Base-by-base conservation (phyloP, 1,140 invertebrate species). In the Drosophila saltans region DNA sequence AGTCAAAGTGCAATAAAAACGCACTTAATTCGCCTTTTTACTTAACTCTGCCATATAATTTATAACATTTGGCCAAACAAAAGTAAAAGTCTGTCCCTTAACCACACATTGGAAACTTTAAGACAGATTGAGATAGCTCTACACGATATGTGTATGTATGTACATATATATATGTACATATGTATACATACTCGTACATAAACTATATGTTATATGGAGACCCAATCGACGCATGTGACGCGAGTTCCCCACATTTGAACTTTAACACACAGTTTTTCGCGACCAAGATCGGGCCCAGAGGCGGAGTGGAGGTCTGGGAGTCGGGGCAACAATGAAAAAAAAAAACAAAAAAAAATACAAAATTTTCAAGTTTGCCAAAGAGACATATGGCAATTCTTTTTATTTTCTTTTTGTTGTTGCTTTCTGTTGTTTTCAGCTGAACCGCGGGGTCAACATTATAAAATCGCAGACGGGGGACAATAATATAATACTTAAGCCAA, bases 371-470 rank as follows among this genome's bases (percentile, higher is more conserved):
- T 88, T 88, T 88, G 77, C 80, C 72, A 88, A 36, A 71, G 66
- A 58, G 70, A 75, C 75, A 75, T 65, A 69, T 77, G 76, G 63
- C 57, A 73, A 62, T 36, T 30, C 21, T 21, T 26, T 52, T 52
- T 52, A 26, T 21, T 24, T 26, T 26, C 4, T 52, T 26, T 24
- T 52, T 52, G 2, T 24, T 59, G 52, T 77, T 77, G 73, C 45
- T 52, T 52, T 26, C 45, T 72, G 59, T 77, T 78, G 63, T 80
- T 85, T 78, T 80, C 83, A 66, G 73, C 67, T 88, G 74, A 89
- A 72, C 84, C 71, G 72, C 58, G 76, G 84, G 84, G 84, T 88
- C 84, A 88, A 88, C 70, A 88, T 81, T 88, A 88, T 88, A 88
- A 88, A 88, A 88, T 84, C 84, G 83, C 74, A 70, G 33, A 45